Conservation (phyloP, 2,888 invertebrate species). For the Anticlea derivata region DNA sequence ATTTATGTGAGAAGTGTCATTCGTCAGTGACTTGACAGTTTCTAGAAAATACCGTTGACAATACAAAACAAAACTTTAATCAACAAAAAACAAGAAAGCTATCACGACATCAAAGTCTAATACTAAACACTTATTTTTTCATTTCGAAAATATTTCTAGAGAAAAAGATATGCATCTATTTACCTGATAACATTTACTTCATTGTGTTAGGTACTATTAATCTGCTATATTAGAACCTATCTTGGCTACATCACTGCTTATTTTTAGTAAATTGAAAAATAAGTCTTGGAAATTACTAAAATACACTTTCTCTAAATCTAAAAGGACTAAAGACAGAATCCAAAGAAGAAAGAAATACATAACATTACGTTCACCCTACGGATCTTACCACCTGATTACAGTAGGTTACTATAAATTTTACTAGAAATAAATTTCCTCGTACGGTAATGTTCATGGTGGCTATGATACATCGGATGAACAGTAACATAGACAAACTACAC, state of each 20-base stretch:
- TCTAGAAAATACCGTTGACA: slow-evolving; percentile 46
- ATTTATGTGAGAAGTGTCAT: slow-evolving; percentile 47
- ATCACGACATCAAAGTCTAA: slow-evolving; percentile 78
- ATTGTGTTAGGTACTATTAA: slow-evolving; percentile 49
- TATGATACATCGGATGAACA: slow-evolving; percentile 48
- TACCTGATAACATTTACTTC: slow-evolving; percentile 74
- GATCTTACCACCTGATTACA: slow-evolving; percentile 1
- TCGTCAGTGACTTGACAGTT: slow-evolving; percentile 40
- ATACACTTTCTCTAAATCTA: slow-evolving; percentile 31
- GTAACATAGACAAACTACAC: slow-evolving; percentile 58
- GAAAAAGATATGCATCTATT: slow-evolving; percentile 83
- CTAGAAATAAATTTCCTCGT: not conserved
- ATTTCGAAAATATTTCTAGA: slow-evolving; percentile 80
- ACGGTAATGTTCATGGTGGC: not conserved
- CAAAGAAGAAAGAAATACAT: slow-evolving; percentile 25
- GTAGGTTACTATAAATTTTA: not conserved
- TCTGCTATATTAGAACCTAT: slow-evolving; percentile 68
- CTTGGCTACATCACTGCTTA: slow-evolving; percentile 69
- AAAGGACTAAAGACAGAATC: slow-evolving; percentile 25
- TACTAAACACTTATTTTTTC: slow-evolving; percentile 71
- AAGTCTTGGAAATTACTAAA: slow-evolving; percentile 22
- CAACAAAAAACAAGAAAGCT: slow-evolving; percentile 51
- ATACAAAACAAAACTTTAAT: slow-evolving; percentile 47
- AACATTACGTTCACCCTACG: slow-evolving; percentile 21
- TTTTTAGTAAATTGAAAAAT: slow-evolving; percentile 38